Conservation (phyloP, 2,888 invertebrate genomes). For the Euclidia mi region DNA sequence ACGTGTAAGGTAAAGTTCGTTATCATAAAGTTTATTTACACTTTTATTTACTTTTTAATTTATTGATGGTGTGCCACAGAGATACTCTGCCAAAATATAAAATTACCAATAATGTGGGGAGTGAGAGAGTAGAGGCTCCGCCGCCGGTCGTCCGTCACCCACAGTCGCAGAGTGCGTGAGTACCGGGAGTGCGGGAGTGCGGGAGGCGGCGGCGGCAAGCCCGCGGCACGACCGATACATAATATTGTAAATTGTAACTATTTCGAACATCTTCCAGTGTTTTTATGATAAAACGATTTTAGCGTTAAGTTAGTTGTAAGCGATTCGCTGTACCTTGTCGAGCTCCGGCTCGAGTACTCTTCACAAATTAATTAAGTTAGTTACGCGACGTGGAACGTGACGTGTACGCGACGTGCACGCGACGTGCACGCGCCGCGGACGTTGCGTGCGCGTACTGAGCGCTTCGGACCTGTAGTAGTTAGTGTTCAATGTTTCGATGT, state of each 20-base stretch:
- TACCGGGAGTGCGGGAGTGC: too few species aligned
- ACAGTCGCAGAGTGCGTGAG: too few species aligned
- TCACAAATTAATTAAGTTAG: slow-evolving; percentile 87
- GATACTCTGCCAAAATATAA: slow-evolving; percentile 90
- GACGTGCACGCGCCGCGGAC: too few species aligned
- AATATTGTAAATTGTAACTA: slow-evolving; percentile 76
- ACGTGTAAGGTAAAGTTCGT: slow-evolving; percentile 88
- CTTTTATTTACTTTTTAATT: slow-evolving; percentile 89
- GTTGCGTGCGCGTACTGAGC: slow-evolving; percentile 74
- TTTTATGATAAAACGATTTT: slow-evolving; percentile 83
- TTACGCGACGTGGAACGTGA: slow-evolving; percentile 75
- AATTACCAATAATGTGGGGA: slow-evolving; percentile 84
- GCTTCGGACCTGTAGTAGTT: slow-evolving; percentile 84
- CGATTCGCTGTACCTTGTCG: slow-evolving; percentile 83
- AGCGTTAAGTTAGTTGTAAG: slow-evolving; percentile 83
- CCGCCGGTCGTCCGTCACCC: too few species aligned
- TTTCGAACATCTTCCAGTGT: slow-evolving; percentile 88
- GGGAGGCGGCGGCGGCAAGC: too few species aligned
- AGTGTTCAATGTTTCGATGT: slow-evolving; percentile 86
- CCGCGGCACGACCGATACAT: slow-evolving; percentile 68
- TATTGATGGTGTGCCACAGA: slow-evolving; percentile 90
- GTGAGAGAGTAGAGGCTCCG: slow-evolving; percentile 56
- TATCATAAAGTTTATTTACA: slow-evolving; percentile 89
- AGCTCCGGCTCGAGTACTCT: slow-evolving; percentile 78
- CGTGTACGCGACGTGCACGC: too few species aligned